Conservation (phyloP, 2,888 invertebrate genomes). For the Lochmaea crataegi region DNA sequence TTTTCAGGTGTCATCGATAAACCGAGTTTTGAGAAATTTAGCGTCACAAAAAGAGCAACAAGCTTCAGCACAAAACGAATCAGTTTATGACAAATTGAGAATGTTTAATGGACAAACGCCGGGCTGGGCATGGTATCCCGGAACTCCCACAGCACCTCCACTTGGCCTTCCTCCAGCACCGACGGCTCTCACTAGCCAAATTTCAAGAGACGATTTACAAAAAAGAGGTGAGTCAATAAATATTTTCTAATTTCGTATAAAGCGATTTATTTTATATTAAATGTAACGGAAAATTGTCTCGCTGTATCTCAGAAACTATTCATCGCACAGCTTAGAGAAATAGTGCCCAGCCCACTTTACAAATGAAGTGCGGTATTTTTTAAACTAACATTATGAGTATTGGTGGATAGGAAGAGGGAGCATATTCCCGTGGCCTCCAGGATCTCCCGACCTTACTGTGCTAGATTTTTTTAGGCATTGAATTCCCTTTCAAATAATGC, state of each 20-base stretch:
- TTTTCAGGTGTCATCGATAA: conserved; percentile 95
- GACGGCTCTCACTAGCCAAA: conserved; percentile 68
- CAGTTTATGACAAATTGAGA: conserved; percentile 93
- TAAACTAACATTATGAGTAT: too few species aligned
- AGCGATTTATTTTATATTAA: neutral
- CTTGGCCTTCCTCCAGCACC: conserved; percentile 69
- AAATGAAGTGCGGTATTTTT: too few species aligned
- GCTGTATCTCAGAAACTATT: too few species aligned
- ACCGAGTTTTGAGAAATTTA: conserved; percentile 95
- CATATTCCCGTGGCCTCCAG: too few species aligned
- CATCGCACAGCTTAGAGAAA: too few species aligned
- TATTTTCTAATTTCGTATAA: neutral
- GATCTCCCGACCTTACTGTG: too few species aligned
- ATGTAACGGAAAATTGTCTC: neutral
- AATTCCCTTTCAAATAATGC: too few species aligned
- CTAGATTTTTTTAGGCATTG: too few species aligned
- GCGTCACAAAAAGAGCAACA: conserved; percentile 97
- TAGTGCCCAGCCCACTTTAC: too few species aligned
- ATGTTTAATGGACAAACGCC: conserved; percentile 94
- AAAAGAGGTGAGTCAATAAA: conserved; percentile 74
- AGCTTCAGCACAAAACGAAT: conserved; percentile 84
- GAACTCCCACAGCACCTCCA: conserved; percentile 78
- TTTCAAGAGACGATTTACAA: conserved; percentile 76
- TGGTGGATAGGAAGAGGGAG: too few species aligned
- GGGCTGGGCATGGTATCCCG: conserved; percentile 90